Evolutionary conservation across 2,888 invertebrate genomes (phyloP).

Genomic region (Eupithecia pulchellata): DNA sequence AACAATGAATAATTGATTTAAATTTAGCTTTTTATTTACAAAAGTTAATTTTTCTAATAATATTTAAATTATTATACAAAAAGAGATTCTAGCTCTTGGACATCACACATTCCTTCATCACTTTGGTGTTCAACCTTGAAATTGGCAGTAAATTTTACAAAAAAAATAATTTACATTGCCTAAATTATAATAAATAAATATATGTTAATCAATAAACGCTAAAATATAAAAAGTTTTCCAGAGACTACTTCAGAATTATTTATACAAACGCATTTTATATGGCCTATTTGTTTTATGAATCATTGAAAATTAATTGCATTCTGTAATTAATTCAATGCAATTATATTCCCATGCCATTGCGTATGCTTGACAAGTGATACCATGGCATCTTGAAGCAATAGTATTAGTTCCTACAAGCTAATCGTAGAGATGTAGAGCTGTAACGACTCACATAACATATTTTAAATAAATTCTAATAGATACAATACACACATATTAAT

Average conservation of each 20-base stretch:
- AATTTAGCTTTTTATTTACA: slow-evolving; percentile 29
- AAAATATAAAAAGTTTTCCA: slow-evolving; percentile 57
- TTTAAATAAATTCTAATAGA: background rate
- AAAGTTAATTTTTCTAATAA: slow-evolving; percentile 25
- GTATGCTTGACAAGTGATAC: background rate
- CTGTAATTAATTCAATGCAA: background rate
- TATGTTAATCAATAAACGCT: slow-evolving; percentile 68
- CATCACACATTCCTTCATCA: slow-evolving; percentile 62
- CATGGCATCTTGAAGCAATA: slow-evolving; percentile 52
- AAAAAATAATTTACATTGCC: slow-evolving; percentile 62
- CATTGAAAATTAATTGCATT: slow-evolving; percentile 1
- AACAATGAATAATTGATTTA: slow-evolving; percentile 11
- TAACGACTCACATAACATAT: slow-evolving; percentile 39
- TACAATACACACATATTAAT: slow-evolving; percentile 4
- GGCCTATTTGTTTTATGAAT: background rate
- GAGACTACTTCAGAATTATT: slow-evolving; percentile 4
- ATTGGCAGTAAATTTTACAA: slow-evolving; percentile 70
- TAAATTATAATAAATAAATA: slow-evolving; percentile 53
- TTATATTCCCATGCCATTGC: background rate
- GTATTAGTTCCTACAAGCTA: slow-evolving; percentile 54
- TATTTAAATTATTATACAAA: slow-evolving; percentile 30
- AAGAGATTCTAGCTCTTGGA: slow-evolving; percentile 55
- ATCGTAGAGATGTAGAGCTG: slow-evolving; percentile 51
- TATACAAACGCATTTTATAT: slow-evolving; percentile 1
- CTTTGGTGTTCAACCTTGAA: slow-evolving; percentile 77